Evolutionary conservation across 35 echinoderm and acorn worm genomes (phyloP).

Genomic region (Lytechinus pictus): DNA sequence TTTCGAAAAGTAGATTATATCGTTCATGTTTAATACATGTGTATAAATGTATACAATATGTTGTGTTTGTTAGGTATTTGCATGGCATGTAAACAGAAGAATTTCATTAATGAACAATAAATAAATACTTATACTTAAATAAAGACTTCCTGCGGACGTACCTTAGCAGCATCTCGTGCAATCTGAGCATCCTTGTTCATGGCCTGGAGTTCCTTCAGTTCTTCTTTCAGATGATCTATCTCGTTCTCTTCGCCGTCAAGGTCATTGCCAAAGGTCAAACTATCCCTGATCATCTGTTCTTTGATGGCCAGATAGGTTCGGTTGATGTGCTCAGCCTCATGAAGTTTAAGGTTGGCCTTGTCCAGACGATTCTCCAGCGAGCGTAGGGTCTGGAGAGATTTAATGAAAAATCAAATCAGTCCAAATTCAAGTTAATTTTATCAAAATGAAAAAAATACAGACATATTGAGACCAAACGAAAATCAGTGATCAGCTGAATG

Average conservation of each 20-base stretch:
- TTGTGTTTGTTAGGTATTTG: too few relatives aligned
- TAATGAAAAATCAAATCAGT: not conserved
- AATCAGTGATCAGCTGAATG: too few relatives aligned
- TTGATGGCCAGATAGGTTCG: constrained; percentile 87
- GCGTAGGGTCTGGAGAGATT: constrained; percentile 65
- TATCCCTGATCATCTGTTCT: constrained; percentile 97
- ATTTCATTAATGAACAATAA: too few relatives aligned
- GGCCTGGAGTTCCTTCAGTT: constrained; percentile 83
- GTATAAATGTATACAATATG: too few relatives aligned
- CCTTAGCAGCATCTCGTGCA: constrained; percentile 93
- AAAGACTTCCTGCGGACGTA: not conserved
- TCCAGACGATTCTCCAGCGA: constrained; percentile 94
- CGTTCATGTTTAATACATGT: too few relatives aligned
- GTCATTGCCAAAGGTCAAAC: constrained; percentile 97
- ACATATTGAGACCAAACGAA: too few relatives aligned
- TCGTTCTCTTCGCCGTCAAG: constrained; percentile 80
- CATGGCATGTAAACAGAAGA: too few relatives aligned
- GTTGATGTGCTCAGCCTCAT: constrained; percentile 98
- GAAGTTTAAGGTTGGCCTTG: constrained; percentile 88
- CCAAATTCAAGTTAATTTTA: not conserved
- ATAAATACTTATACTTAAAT: too few relatives aligned
- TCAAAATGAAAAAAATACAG: too few relatives aligned
- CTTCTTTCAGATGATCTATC: constrained; percentile 86
- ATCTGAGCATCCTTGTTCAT: constrained; percentile 98
- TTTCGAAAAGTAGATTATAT: too few relatives aligned